Conservation (phyloP, 2,797 vertebrate genomes). For the Chloroceryle amazona region DNA sequence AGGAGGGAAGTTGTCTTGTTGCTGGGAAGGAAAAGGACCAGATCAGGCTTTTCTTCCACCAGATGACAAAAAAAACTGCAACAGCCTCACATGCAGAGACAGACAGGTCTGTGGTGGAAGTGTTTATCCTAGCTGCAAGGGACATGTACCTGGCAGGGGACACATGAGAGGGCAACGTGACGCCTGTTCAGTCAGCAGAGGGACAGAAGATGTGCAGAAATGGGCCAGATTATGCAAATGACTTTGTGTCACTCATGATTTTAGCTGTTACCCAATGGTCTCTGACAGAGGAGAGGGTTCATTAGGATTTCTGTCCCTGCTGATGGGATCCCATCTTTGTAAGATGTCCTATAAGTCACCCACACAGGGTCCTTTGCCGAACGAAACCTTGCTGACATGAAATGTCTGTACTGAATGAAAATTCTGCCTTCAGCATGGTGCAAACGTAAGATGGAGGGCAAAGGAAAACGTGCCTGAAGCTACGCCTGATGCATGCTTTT, state of each 20-base stretch:
- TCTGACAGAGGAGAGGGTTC: neutral
- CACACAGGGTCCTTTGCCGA: neutral
- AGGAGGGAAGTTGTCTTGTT: neutral
- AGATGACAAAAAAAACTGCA: neutral
- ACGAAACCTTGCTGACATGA: neutral
- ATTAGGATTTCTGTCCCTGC: neutral
- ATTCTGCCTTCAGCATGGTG: neutral
- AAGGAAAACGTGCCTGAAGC: constrained; percentile 33
- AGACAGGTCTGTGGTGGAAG: neutral
- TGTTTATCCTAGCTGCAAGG: rapidly evolving
- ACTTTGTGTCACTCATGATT: neutral
- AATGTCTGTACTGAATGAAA: neutral
- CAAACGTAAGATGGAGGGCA: neutral
- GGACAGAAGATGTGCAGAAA: neutral
- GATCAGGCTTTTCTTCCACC: neutral
- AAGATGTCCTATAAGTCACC: neutral
- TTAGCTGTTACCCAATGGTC: neutral
- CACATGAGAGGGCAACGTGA: rapidly evolving
- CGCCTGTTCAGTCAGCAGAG: neutral
- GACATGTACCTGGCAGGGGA: neutral
- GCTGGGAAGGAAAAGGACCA: neutral
- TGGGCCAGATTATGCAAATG: neutral
- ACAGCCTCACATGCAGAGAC: neutral
- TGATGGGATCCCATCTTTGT: neutral
- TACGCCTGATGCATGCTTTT: neutral